Conservation (phyloP, 2,797 vertebrate species). For the Mus caroli region DNA sequence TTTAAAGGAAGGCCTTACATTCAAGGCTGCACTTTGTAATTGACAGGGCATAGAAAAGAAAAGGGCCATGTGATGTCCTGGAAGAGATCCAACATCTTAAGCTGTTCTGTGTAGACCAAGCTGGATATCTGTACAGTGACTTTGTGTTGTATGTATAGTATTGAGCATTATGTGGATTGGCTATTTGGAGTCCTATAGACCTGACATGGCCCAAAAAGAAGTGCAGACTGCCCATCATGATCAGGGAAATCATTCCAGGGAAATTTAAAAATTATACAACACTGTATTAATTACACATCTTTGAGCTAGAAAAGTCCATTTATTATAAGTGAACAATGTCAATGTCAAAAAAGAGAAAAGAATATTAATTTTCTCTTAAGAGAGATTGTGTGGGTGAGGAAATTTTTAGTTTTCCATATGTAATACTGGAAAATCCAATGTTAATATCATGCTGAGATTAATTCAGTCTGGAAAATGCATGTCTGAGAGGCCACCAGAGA, state of each 20-base stretch:
- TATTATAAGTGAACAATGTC: neutral
- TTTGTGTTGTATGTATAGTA: neutral
- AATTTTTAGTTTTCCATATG: slow-evolving; percentile 4
- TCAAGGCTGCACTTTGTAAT: neutral
- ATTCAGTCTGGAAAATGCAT: neutral
- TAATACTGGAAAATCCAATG: neutral
- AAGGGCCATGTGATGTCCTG: neutral
- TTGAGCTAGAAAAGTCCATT: neutral
- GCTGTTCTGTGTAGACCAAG: neutral
- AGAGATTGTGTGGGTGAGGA: neutral
- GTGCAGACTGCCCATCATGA: neutral
- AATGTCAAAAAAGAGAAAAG: neutral
- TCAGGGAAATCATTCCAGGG: neutral
- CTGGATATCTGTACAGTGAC: neutral
- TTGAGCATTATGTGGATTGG: neutral
- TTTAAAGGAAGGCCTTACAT: neutral
- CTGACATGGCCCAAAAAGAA: neutral
- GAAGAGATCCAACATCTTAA: neutral
- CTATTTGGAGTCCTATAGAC: neutral
- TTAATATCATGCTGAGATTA: slow-evolving; percentile 32
- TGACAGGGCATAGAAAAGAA: neutral
- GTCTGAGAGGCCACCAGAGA: neutral
- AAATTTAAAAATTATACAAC: neutral
- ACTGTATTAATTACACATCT: neutral
- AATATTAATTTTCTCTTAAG: neutral